Conservation (phyloP, 1,140 invertebrate genomes). For the Cotesia glomerata region DNA sequence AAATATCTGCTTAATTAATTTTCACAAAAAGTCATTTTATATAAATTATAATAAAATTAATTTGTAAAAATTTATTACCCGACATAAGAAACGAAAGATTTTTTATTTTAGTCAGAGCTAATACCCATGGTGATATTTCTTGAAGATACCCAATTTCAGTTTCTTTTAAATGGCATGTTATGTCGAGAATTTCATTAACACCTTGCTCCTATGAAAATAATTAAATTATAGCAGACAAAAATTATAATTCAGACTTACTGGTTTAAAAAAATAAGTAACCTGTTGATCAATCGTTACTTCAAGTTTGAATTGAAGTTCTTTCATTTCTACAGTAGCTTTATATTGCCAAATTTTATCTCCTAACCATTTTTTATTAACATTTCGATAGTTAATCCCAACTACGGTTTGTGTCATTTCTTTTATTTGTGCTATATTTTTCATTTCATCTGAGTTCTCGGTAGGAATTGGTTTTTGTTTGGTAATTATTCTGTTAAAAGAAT, state of each 20-base stretch:
- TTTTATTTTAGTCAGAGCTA: slow-evolving; percentile 28
- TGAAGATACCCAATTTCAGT: slow-evolving; percentile 24
- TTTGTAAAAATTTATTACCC: slow-evolving; percentile 23
- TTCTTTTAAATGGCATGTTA: slow-evolving; percentile 34
- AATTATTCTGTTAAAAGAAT: too few species aligned
- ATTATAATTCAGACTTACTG: background rate
- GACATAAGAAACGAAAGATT: slow-evolving; percentile 42
- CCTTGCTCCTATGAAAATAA: slow-evolving; percentile 13
- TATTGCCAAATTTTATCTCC: slow-evolving; percentile 31
- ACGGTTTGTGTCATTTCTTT: slow-evolving; percentile 7
- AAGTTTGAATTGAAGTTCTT: slow-evolving; percentile 27
- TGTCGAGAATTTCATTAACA: slow-evolving; percentile 32
- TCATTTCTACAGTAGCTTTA: slow-evolving; percentile 26
- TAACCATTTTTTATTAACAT: slow-evolving; percentile 37
- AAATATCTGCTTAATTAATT: too few species aligned
- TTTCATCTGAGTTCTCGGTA: background rate
- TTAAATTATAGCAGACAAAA: background rate
- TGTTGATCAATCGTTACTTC: slow-evolving; percentile 30
- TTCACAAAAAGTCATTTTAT: too few species aligned
- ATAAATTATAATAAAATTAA: too few species aligned
- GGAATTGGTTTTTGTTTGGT: background rate
- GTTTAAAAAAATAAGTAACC: slow-evolving; percentile 21
- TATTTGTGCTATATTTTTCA: background rate
- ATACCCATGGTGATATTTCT: slow-evolving; percentile 37
- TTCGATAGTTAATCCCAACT: slow-evolving; percentile 34